phyloP scores from a whole-genome alignment of 2,888 invertebrate genomes.

The Xanthostigma xanthostigma region DNA sequence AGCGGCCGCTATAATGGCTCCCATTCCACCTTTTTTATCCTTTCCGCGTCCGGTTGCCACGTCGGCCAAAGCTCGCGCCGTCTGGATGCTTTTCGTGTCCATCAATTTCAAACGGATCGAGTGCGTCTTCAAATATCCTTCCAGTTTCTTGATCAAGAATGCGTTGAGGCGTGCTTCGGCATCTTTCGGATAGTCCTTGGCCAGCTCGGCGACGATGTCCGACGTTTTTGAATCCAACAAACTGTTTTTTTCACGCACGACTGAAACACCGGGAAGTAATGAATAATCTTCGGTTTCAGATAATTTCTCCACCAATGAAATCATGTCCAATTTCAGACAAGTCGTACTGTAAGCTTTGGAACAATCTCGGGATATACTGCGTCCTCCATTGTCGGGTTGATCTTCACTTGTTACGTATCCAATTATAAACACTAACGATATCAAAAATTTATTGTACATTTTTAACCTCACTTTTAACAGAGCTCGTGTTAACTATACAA shows the following conservation, averaged over 20 bases:
- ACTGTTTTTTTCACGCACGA: constrained; percentile 46
- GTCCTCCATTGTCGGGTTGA: constrained; percentile 5
- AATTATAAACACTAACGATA: too few species aligned
- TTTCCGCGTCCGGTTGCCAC: constrained; percentile 31
- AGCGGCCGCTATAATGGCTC: constrained; percentile 33
- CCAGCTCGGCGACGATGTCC: constrained; percentile 59
- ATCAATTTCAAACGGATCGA: constrained; percentile 56
- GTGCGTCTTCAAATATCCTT: constrained; percentile 56
- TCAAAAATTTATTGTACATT: too few species aligned
- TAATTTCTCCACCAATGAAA: constrained; percentile 59
- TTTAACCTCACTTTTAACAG: too few species aligned
- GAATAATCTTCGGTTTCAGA: constrained; percentile 53
- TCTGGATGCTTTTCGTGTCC: constrained; percentile 42
- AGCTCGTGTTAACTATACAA: too few species aligned
- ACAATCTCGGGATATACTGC: constrained; percentile 34
- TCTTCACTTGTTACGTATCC: too few species aligned
- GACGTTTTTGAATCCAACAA: constrained; percentile 37
- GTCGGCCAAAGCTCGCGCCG: constrained; percentile 39
- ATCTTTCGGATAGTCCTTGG: constrained; percentile 59
- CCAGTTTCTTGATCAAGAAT: constrained; percentile 54
- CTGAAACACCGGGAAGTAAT: constrained; percentile 57
- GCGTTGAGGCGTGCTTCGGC: constrained; percentile 63
- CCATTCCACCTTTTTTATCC: constrained; percentile 35
- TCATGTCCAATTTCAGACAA: constrained; percentile 63
- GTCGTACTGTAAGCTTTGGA: constrained; percentile 47